Percentiles rank a stretch among this genome's conserved stretches.
These are phyloP conservation scores for Tolmerus cingulatus DNA, from an alignment of 2,888 invertebrate species.

Conservation along the genomic window DNA sequence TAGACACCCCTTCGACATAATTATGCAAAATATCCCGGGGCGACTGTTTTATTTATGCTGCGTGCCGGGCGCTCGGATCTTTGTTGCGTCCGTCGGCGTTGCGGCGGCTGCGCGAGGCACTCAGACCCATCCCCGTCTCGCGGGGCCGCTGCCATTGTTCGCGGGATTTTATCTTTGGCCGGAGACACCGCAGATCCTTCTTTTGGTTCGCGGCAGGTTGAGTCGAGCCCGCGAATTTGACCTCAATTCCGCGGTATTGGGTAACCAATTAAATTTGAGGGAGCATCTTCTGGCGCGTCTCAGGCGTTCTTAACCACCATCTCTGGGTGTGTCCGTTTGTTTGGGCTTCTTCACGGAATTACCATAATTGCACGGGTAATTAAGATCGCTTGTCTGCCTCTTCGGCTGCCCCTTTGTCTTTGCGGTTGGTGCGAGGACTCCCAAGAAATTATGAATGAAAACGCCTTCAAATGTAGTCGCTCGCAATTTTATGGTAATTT, in stretches of 20 bases:
- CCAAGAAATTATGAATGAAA: constrained; percentile 24
- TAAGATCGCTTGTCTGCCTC: constrained; percentile 7
- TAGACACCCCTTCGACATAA: constrained; percentile 42
- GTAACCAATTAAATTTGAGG: constrained; percentile 17
- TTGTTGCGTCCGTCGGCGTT: not conserved
- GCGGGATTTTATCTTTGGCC: not conserved
- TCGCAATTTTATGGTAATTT: constrained; percentile 29
- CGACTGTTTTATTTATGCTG: constrained; percentile 40
- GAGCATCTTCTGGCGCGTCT: not conserved
- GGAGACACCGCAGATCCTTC: not conserved
- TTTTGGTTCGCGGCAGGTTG: not conserved
- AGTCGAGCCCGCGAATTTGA: not conserved
- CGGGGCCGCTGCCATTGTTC: not conserved
- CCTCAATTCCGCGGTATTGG: constrained; percentile 10
- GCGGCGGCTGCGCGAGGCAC: not conserved
- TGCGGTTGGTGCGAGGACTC: not conserved
- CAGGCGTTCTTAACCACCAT: not conserved
- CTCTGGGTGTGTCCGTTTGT: constrained; percentile 33
- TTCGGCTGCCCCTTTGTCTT: not conserved
- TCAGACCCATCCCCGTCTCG: not conserved
- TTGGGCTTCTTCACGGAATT: constrained; percentile 1
- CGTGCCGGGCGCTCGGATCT: not conserved
- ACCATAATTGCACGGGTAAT: constrained; percentile 30
- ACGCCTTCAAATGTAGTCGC: not conserved
- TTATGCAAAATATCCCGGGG: constrained; percentile 43